Percentiles rank a stretch among this genome's conserved stretches.
phyloP scores from a whole-genome alignment of 2,888 invertebrate species.

The Zele albiditarsus region DNA sequence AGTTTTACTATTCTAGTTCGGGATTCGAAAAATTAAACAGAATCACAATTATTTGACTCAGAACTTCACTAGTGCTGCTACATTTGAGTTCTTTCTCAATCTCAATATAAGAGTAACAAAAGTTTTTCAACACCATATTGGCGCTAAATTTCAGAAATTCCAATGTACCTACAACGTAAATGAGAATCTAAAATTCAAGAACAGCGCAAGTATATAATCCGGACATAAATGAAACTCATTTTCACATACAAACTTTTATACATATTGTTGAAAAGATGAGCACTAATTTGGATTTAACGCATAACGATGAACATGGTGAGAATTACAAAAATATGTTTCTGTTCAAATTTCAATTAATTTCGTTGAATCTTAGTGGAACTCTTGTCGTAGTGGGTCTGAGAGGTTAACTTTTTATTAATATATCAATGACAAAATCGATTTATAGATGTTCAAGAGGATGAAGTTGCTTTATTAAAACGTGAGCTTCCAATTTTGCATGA shows the following conservation, averaged over 20 bases:
- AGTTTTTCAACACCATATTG: too few relatives aligned
- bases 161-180: neutral
- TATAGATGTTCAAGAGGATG: constrained; percentile 46
- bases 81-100: too few relatives aligned
- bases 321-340: neutral
- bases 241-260: neutral
- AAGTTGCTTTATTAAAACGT: constrained; percentile 72
- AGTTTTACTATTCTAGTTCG: too few relatives aligned
- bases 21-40: too few relatives aligned
- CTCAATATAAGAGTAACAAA: too few relatives aligned
- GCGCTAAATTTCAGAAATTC: constrained; percentile 27
- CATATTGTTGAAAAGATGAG: neutral
- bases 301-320: constrained; percentile 12
- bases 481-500: constrained; percentile 78
- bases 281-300: neutral
- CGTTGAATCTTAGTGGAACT: neutral
- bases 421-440: neutral
- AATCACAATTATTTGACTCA: too few relatives aligned
- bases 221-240: neutral
- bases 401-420: constrained; percentile 24
- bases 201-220: neutral
- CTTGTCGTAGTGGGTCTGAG: neutral
- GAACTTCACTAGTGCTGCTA: too few relatives aligned
- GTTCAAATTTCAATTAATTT: neutral
- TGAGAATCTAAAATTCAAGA: neutral